Conservation (phyloP, 2,888 invertebrate genomes). For the Thecophora atra region DNA sequence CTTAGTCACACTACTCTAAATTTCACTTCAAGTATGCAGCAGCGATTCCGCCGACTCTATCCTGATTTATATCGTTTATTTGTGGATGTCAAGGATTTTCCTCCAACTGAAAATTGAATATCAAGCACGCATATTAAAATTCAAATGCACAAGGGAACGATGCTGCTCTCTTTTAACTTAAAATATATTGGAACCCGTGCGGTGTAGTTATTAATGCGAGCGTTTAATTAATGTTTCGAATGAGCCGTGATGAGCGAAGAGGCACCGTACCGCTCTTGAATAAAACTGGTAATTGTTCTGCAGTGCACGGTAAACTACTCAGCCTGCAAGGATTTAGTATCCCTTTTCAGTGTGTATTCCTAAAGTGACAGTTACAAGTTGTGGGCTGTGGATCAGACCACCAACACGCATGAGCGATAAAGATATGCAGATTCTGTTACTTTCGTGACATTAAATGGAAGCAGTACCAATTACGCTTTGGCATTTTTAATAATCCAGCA, state of each 20-base stretch:
- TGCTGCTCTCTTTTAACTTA: no score
- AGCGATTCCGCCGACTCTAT: not conserved
- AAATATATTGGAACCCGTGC: no score
- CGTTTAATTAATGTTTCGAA: not conserved
- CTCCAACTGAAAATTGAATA: not conserved
- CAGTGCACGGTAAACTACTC: slow-evolving; percentile 1
- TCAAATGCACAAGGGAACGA: not conserved
- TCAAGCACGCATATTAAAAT: not conserved
- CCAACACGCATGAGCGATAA: slow-evolving; percentile 2
- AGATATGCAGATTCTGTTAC: not conserved
- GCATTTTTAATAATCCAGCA: no score
- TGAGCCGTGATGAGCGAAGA: not conserved
- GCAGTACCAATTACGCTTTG: no score
- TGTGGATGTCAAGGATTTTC: not conserved
- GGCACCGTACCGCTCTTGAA: slow-evolving; percentile 24
- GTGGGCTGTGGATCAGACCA: slow-evolving; percentile 17
- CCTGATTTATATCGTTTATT: not conserved
- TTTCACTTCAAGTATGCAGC: slow-evolving; percentile 3
- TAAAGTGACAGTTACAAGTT: slow-evolving; percentile 39
- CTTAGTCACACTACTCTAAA: not conserved
- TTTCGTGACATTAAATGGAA: no score
- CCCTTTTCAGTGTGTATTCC: slow-evolving; percentile 37
- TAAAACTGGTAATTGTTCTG: slow-evolving; percentile 21
- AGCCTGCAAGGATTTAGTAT: slow-evolving; percentile 35
- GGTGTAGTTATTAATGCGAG: no score